These are phyloP conservation scores for Acropora yongei DNA, from an alignment of 64 coral and sea anemone genomes.

Conservation along the genomic window DNA sequence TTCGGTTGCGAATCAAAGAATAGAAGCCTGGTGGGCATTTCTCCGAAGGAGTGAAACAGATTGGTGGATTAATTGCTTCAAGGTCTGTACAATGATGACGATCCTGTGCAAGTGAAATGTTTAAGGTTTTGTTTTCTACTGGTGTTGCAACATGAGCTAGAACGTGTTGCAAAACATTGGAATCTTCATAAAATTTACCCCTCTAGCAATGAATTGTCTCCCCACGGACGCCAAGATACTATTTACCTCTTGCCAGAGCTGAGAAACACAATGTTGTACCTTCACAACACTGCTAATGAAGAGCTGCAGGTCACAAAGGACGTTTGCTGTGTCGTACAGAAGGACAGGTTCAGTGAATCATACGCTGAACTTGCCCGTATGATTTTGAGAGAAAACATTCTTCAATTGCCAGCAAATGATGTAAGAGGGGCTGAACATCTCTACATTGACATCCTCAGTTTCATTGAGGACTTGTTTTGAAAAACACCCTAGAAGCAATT, in stretches of 20 bases:
- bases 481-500: too few relatives aligned
- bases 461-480: constrained; percentile 45
- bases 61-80: not conserved
- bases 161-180: not conserved
- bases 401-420: constrained; percentile 31
- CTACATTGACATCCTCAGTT: constrained; percentile 56
- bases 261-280: constrained; percentile 27
- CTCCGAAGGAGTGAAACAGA: not conserved
- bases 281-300: not conserved
- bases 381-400: constrained; percentile 42
- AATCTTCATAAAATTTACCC: constrained; percentile 52
- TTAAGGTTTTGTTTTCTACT: too few relatives aligned
- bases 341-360: not conserved
- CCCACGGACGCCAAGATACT: constrained; percentile 45
- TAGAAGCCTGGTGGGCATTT: not conserved
- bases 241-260: constrained; percentile 55
- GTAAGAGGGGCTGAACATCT: constrained; percentile 32
- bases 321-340: constrained; percentile 10
- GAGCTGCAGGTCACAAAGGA: constrained; percentile 48
- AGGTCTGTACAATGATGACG: constrained; percentile 15
- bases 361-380: constrained; percentile 55
- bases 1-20: constrained; percentile 52
- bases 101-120: constrained; percentile 20
- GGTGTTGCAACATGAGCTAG: too few relatives aligned
- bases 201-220: constrained; percentile 32